A percentile compares a stretch with the other conserved stretches of the same genome.
Evolutionary conservation across 2,113 vertebrate genomes (phyloP).

Genomic region (Piaya cayana): DNA sequence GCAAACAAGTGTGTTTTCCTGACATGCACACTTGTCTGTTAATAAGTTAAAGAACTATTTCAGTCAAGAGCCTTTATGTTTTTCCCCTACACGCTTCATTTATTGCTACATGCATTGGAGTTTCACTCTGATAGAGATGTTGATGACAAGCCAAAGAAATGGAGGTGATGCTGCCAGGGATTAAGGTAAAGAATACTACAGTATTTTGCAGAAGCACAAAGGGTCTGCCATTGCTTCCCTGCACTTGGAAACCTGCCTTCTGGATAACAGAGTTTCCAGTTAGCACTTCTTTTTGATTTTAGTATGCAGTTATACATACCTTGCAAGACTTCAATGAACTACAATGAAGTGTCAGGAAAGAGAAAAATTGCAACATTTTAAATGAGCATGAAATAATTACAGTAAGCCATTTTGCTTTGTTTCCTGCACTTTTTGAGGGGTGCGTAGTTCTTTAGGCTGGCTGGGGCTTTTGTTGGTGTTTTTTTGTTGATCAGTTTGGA

Average conservation of each 20-base stretch:
- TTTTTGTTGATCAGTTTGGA: background rate
- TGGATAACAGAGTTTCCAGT: background rate
- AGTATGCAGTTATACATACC: background rate
- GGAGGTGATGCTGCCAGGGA: background rate
- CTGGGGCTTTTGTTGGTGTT: fast-evolving
- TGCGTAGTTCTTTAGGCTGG: background rate
- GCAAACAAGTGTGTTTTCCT: slow-evolving; percentile 65
- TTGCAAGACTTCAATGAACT: background rate
- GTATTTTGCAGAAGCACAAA: background rate
- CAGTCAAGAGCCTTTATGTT: slow-evolving; percentile 32
- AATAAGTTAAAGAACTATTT: slow-evolving; percentile 50
- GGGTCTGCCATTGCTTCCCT: background rate
- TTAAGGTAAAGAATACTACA: background rate
- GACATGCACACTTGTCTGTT: slow-evolving; percentile 61
- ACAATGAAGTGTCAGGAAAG: background rate
- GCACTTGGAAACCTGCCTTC: background rate
- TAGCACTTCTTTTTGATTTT: background rate
- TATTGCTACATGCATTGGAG: slow-evolving; percentile 39
- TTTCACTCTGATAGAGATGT: slow-evolving; percentile 19
- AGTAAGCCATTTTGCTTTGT: background rate
- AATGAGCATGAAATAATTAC: background rate
- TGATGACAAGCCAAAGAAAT: slow-evolving; percentile 22
- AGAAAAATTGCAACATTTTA: background rate
- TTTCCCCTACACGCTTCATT: slow-evolving; percentile 44
- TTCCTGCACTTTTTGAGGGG: fast-evolving